Evolutionary conservation across 1,140 invertebrate species (phyloP), one percentile per base, ranked within the genome.

Genomic region (Pseudomyrmex sp.): DNA sequence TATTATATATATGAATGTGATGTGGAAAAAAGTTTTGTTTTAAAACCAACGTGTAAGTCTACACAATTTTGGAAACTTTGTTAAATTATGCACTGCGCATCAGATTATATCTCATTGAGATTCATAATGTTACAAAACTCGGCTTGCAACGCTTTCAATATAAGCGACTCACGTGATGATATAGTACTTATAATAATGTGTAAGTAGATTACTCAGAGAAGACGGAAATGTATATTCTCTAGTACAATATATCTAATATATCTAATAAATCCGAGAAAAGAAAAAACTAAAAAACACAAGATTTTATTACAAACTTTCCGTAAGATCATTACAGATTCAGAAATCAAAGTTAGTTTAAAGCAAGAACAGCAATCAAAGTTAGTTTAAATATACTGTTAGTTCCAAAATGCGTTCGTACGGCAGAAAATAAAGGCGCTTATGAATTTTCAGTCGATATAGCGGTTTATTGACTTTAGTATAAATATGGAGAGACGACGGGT

Each of bases 401-500:
- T 18, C 20, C 18, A 23, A 70, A 50, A 58, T 35, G 35, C 23
- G 35, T 69, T 58, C 10, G 35, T 23, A 10, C 18, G 35, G 5
- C 56, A 44, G 46, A 59, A 79, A 59, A 59, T 35, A 56, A 69
- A 15, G 20, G 15, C 44, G 54, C 5, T 50, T 72, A 70, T 56
- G 44, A 80, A 80, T 80, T 79, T 59, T 70, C 46, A 72, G 54
- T 20, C 66, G 76, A 80, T 70, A 50, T 8, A 20, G 2, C 44
- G n/a, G 54, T 58, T 80, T 80, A 70, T 80, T 80, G 66, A 72
- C 54, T 70, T 79, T 70, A 79, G 58, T 80, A 61, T 80, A 80
- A 72, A 80, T 72, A 72, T 48, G 54, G 56, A 10, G 76, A 48
- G 18, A 18, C 5, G 13, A 13, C 20, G 23, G 13, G 54, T n/a